These are phyloP conservation scores for Cancer borealis DNA, from an alignment of 2,888 invertebrate species.

Conservation along the genomic window DNA sequence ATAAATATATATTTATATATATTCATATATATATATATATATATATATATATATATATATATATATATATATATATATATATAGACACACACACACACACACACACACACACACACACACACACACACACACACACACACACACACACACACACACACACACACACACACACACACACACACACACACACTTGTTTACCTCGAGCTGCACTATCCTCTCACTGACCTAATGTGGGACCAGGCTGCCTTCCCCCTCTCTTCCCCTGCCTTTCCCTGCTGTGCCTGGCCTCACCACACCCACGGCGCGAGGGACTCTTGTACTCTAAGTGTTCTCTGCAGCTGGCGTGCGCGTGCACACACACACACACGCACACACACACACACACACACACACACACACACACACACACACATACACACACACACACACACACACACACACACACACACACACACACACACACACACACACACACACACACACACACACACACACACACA, in stretches of 20 bases:
- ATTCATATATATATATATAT: background rate
- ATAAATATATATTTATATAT: background rate
- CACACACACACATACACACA: constrained; percentile 47
- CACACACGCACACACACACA: constrained; percentile 15
- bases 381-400: background rate
- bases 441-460: constrained; percentile 22
- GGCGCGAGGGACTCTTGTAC: background rate
- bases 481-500: constrained; percentile 47
- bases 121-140: constrained; percentile 48
- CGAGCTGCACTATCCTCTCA: background rate
- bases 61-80: constrained; percentile 14
- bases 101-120: constrained; percentile 53
- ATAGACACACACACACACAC: constrained; percentile 35
- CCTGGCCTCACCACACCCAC: background rate
- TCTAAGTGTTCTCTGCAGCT: background rate
- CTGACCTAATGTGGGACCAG: background rate
- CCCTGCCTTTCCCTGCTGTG: background rate
- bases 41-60: background rate
- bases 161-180: background rate
- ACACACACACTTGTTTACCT: constrained; percentile 13
- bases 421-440: background rate
- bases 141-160: constrained; percentile 34
- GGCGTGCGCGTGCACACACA: background rate
- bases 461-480: constrained; percentile 45
- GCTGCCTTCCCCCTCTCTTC: background rate